Base-by-base conservation (phyloP, 2,113 vertebrate species). In the Hepsetus odoe region DNA sequence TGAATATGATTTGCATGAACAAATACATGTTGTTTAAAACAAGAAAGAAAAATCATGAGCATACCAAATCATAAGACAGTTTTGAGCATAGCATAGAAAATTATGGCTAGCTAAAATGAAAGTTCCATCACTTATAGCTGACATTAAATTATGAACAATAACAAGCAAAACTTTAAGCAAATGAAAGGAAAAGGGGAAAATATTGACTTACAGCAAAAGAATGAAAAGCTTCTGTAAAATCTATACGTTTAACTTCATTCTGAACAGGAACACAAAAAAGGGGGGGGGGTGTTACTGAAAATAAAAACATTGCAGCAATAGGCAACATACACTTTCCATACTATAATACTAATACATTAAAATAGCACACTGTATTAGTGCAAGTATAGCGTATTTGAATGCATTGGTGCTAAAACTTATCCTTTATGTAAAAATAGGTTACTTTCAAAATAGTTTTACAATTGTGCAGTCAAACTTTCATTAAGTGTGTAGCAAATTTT, bases 151-250 rank as follows among this genome's bases (percentile, higher is more conserved):
- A 61, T 65, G 20, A 7, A 65, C 2, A 59, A 83, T 79, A 80
- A 85, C 59, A 85, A 71, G 86, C 71, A 87, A 80, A 84, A 64
- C 4, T 24, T 44, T 72, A 51, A 78, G 35, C 62, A 90, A 90
- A 87, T 84, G 76, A 90, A 90, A 87, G 81, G 85, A 89, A 93
- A 92, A 85, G 86, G 89, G 82, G 87, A 86, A 85, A 92, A 90
- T 88, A 59, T 92, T 89, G 88, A 94, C 93, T 94, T 94, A 94
- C 93, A 94, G 91, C 66, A 92, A 93, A 94, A 94, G 93, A 94
- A 93, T 92, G 93, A 94, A 94, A 94, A 92, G 93, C 92, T 88
- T 93, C 93, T 89, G 87, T 91, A 93, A 94, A 94, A 93, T 93
- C 92, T 92, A 94, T 94, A 91, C 93, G 93, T 90, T 94, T 93